phyloP scores from a whole-genome alignment of 35 echinoderm and acorn worm genomes.

The Eucidaris tribuloides region DNA sequence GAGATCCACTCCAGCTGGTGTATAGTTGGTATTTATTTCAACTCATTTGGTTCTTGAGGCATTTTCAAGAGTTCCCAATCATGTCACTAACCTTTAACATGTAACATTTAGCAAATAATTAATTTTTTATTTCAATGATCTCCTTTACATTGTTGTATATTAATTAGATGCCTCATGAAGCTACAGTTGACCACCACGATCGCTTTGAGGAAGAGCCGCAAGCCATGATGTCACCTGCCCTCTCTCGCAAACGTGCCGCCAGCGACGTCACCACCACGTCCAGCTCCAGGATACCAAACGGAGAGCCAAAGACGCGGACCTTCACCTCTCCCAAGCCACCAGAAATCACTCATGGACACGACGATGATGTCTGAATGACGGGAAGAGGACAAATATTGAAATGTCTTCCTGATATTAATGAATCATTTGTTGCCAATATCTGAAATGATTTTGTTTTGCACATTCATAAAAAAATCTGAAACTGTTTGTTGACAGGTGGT shows the following conservation, averaged over 20 bases:
- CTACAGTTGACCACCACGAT: slow-evolving; percentile 89
- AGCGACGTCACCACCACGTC: slow-evolving; percentile 10
- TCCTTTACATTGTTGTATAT: not conserved
- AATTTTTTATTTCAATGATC: not conserved
- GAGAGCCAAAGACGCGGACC: slow-evolving; percentile 29
- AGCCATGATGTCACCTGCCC: slow-evolving; percentile 67
- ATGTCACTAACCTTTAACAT: too few species aligned
- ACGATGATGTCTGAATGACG: slow-evolving; percentile 79
- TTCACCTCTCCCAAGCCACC: slow-evolving; percentile 64
- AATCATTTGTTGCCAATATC: not conserved
- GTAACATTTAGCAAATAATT: too few species aligned
- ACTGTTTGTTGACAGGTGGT: not conserved
- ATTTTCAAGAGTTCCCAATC: too few species aligned
- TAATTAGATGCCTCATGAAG: slow-evolving; percentile 96
- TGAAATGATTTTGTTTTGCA: not conserved
- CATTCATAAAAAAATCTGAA: not conserved
- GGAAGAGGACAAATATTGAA: not conserved
- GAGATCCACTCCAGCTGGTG: too few species aligned
- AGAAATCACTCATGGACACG: slow-evolving; percentile 82
- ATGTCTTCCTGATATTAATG: not conserved
- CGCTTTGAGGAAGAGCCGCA: slow-evolving; percentile 66
- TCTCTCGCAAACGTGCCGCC: slow-evolving; percentile 47
- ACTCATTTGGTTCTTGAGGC: too few species aligned
- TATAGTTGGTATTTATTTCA: too few species aligned
- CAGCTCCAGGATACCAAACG: slow-evolving; percentile 29